Evolutionary conservation across 2,797 vertebrate genomes (phyloP), one percentile per base, ranked within the genome.

Genomic region (Bradypus variegatus): DNA sequence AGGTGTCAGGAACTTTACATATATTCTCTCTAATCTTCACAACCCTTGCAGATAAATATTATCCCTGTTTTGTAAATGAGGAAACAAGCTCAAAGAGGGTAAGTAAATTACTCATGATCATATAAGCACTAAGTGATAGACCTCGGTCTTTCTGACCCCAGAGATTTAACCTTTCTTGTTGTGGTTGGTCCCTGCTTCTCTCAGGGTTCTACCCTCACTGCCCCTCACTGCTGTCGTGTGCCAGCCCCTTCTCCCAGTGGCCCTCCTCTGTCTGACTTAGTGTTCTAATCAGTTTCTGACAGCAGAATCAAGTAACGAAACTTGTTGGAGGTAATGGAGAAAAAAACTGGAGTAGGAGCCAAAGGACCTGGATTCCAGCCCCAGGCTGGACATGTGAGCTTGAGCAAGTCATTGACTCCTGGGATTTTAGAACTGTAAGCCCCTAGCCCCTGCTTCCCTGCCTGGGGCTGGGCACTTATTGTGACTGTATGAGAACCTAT

Each of bases 1-100:
- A 58, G 38, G n/a, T 87, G 70, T 89, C 55, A 58, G 78, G 81
- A 89, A 67, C 85, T 64, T 53, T 67, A 69, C 41, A 36, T 29
- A 41, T 50, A 33, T 48, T 45, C 5, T 65, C n/a, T 91, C 70
- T 77, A 18, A 81, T 53, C 73, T 64, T 62, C 55, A 29, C 0
- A 8, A 19, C 36, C 64, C 77, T 69, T 41, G 27, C 18, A 62
- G 14, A 48, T 58, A 9, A 45, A 3, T 41, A n/a, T 53, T 10
- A 27, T 36, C 15, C 15, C 48, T 1, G 0, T 82, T 62, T 73
- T 73, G 38, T 27, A 75, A 38, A 53, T 15, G 50, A 77, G 41
- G 69, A 93, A 77, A 64, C 36, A 18, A 62, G 6, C 64, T 86
- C 62, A 29, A 8, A 86, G 65, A 55, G 60, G 82, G 62, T 60